Evolutionary conservation across 1,140 invertebrate genomes (phyloP).

Genomic region (Archivesica marissinica): DNA sequence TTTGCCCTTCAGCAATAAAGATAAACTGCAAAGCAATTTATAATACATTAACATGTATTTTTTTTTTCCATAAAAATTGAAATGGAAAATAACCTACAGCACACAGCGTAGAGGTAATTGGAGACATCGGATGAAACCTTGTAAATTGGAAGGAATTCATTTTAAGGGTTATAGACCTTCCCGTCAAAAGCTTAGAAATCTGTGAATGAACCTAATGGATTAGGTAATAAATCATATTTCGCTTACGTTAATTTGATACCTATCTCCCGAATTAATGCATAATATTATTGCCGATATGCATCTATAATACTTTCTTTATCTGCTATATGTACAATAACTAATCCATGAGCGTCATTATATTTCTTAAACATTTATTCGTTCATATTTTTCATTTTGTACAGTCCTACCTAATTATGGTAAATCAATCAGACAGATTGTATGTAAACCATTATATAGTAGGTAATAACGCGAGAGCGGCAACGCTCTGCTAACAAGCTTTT

Average conservation of each 20-base stretch:
- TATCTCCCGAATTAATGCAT: slow-evolving; percentile 28
- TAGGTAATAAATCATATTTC: slow-evolving; percentile 35
- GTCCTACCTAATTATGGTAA: too few relatives aligned
- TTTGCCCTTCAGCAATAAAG: slow-evolving; percentile 27
- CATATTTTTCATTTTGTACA: too few relatives aligned
- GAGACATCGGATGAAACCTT: slow-evolving; percentile 5
- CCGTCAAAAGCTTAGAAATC: background rate
- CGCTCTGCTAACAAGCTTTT: too few relatives aligned
- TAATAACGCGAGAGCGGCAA: too few relatives aligned
- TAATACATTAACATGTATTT: slow-evolving; percentile 30
- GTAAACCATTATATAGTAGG: too few relatives aligned
- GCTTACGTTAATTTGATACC: slow-evolving; percentile 12
- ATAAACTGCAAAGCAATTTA: background rate
- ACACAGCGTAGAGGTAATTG: background rate
- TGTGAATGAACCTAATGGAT: background rate
- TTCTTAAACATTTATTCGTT: too few relatives aligned
- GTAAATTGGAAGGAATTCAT: background rate
- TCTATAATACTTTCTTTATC: background rate
- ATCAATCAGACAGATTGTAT: too few relatives aligned
- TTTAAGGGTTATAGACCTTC: background rate
- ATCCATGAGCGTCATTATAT: too few relatives aligned
- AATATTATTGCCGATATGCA: slow-evolving; percentile 23
- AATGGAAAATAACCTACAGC: background rate
- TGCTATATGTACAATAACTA: too few relatives aligned
- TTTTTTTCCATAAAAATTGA: background rate